These are phyloP conservation scores for Druon quercuslanigerum DNA, from an alignment of 1,140 invertebrate genomes.

Conservation along the genomic window DNA sequence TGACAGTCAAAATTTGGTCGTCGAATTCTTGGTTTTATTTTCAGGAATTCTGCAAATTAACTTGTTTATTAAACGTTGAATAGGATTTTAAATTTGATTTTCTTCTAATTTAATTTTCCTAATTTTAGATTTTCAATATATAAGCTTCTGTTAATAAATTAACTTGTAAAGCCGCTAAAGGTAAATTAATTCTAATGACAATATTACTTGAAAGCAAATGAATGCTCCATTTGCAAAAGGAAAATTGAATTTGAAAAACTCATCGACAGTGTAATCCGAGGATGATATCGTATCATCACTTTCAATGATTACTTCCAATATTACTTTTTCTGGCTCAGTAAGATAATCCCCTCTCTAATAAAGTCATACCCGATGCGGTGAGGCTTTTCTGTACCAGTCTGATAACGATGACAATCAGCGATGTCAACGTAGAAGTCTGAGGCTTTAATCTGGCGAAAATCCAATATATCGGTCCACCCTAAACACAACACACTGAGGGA, in stretches of 20 bases:
- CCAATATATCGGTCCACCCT: slow-evolving; percentile 16
- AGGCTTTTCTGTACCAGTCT: neutral
- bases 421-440: slow-evolving; percentile 16
- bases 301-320: slow-evolving; percentile 21
- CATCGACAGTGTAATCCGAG: slow-evolving; percentile 4
- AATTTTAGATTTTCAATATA: too few species aligned
- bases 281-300: neutral
- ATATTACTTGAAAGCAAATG: neutral
- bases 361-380: neutral
- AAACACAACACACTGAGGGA: slow-evolving; percentile 20
- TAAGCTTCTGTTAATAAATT: too few species aligned
- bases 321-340: neutral
- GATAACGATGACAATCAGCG: slow-evolving; percentile 20
- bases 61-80: too few species aligned
- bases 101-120: too few species aligned
- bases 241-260: slow-evolving; percentile 15
- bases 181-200: neutral
- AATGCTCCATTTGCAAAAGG: neutral
- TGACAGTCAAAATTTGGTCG: too few species aligned
- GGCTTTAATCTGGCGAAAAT: slow-evolving; percentile 7
- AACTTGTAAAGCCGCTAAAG: too few species aligned
- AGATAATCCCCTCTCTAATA: neutral
- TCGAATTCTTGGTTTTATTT: too few species aligned
- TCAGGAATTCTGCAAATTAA: too few species aligned
- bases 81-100: too few species aligned